Conservation (phyloP, 2,113 vertebrate genomes). For the Lagopus muta region DNA sequence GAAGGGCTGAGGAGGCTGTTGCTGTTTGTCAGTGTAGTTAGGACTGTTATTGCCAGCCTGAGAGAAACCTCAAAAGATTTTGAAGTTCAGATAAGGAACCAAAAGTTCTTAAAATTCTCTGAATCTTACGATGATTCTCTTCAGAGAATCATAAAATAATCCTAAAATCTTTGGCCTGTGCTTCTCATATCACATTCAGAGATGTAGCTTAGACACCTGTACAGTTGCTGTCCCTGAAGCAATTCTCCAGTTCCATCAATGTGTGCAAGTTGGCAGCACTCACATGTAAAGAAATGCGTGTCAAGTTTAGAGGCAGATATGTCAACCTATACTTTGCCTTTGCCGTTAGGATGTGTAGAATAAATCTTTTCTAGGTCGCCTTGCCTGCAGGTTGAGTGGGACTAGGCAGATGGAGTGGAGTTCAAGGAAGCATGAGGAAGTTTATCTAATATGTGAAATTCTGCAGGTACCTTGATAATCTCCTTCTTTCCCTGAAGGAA, state of each 20-base stretch:
- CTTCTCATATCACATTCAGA: background rate
- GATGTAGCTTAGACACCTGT: background rate
- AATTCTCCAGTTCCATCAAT: background rate
- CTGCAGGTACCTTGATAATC: background rate
- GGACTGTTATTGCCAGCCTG: background rate
- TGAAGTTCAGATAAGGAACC: background rate
- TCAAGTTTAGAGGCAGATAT: background rate
- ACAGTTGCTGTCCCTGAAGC: background rate
- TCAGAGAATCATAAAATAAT: background rate
- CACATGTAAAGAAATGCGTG: background rate
- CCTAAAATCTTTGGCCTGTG: background rate
- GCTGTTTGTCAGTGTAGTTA: conserved; percentile 14
- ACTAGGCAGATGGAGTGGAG: background rate
- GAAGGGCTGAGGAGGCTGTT: background rate
- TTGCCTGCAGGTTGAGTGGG: background rate
- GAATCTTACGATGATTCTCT: background rate
- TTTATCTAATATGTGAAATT: background rate
- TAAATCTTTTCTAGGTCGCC: background rate
- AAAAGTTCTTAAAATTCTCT: background rate
- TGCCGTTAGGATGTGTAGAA: background rate
- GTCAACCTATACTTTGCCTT: background rate
- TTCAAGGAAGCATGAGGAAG: background rate
- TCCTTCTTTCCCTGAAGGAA: background rate
- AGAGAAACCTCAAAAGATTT: conserved; percentile 27
- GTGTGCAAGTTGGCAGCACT: background rate